These are phyloP conservation scores for Colaptes auratus DNA, from an alignment of 2,113 vertebrate species.

Conservation along the genomic window DNA sequence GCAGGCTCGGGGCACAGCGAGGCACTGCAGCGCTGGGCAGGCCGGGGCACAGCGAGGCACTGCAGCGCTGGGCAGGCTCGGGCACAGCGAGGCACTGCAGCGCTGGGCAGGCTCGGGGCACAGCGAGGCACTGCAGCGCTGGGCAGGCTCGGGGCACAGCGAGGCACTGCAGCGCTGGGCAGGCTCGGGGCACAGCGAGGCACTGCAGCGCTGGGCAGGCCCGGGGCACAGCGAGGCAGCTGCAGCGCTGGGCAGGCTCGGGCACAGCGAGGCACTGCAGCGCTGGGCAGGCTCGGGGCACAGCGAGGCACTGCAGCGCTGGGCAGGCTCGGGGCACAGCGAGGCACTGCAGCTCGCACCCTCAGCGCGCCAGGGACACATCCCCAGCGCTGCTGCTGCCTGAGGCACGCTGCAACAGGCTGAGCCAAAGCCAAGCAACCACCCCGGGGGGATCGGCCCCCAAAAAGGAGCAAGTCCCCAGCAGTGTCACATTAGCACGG, in stretches of 20 bases:
- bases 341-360: neutral
- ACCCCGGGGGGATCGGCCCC: no score
- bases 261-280: neutral
- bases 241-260: neutral
- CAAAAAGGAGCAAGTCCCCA: neutral
- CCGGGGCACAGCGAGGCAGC: neutral
- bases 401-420: neutral
- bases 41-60: neutral
- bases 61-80: neutral
- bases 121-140: neutral
- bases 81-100: neutral
- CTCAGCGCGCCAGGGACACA: fast-evolving
- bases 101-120: neutral
- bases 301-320: neutral
- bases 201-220: neutral
- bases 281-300: neutral
- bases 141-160: neutral
- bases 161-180: neutral
- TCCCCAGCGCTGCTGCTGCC: neutral
- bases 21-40: no score
- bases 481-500: fast-evolving
- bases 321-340: neutral
- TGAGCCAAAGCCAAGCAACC: neutral
- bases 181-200: neutral
- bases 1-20: neutral